Base-by-base conservation (phyloP, 92 coral and sea anemone genomes). In the Parazoanthus darwini region DNA sequence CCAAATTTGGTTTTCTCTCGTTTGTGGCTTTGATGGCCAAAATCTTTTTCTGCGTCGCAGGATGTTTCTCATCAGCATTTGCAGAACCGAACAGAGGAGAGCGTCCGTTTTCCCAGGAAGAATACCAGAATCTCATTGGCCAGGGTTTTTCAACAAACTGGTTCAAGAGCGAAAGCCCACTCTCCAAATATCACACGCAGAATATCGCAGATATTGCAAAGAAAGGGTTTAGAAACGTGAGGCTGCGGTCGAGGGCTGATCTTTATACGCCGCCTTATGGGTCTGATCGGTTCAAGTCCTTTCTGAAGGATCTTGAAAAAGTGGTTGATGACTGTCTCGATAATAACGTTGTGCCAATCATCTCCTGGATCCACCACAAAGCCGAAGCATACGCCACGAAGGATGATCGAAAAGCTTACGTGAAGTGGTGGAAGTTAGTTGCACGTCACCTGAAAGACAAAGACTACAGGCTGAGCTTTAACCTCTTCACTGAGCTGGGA, bases 401-500 rank as follows among this genome's bases (percentile, higher is more conserved):
- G 22, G 58, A 80, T 14, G 94, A 81, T 20, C 93, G 91, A 1
- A 8, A 38, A 58, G 79, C 81, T 77, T 94, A 92, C 65, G 80
- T 94, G 39, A 33, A 79, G 4, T 94, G 96, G 96, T 94, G 96
- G 95, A 88, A 51, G 54, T n/a, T 38, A 43, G 96, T 94, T 44
- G 96, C 96, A 16, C 66, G 67, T 3, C 85, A 86, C 43, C 63
- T 94, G 1, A 90, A 77, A 85, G 81, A 92, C 78, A 94, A 74
- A 79, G 88, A 92, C 88, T 92, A 94, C 66, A 74, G 89, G 39
- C 90, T 94, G 20, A 85, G 96, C 50, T 94, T 94, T 81, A 94
- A 94, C 77, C 93, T 94, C n/a, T 94, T 94, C 68, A 94, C 96
- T 26, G 96, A 94, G 89, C 90, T 94, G 66, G 96, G 96, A 1